A percentile compares a stretch with the other conserved stretches of the same genome.
These are phyloP conservation scores for Galerucella calmariensis DNA, from an alignment of 2,888 invertebrate genomes.

Conservation along the genomic window DNA sequence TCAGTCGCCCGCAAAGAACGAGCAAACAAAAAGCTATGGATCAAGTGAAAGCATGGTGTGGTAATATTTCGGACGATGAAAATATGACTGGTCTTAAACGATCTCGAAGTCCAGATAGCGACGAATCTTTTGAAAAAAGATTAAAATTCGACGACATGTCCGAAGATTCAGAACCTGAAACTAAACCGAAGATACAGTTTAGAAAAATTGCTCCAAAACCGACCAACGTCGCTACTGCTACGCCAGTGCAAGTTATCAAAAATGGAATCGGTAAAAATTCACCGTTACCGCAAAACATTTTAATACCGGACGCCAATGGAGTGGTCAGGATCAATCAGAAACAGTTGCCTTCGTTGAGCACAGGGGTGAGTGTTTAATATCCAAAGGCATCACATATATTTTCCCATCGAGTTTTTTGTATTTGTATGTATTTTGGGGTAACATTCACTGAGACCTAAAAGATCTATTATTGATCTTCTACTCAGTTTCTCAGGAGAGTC, in stretches of 20 bases:
- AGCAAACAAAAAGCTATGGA: slow-evolving; percentile 85
- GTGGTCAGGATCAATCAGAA: slow-evolving; percentile 81
- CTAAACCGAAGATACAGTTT: slow-evolving; percentile 39
- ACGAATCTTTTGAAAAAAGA: slow-evolving; percentile 62
- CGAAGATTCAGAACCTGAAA: slow-evolving; percentile 55
- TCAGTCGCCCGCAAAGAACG: slow-evolving; percentile 76
- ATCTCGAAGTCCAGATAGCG: slow-evolving; percentile 52
- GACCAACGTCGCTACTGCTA: background rate
- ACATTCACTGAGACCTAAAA: too few species aligned
- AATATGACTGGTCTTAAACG: slow-evolving; percentile 52
- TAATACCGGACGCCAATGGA: slow-evolving; percentile 72
- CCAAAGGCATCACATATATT: too few species aligned
- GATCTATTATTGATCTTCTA: too few species aligned
- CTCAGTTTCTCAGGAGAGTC: too few species aligned
- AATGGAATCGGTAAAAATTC: slow-evolving; percentile 53
- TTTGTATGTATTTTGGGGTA: too few species aligned
- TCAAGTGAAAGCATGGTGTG: slow-evolving; percentile 88
- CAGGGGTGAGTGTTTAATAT: slow-evolving; percentile 64
- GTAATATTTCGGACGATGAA: slow-evolving; percentile 71
- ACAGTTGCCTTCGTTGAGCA: slow-evolving; percentile 73
- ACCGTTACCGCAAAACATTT: slow-evolving; percentile 57
- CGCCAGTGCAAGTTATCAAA: slow-evolving; percentile 37
- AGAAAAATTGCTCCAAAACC: slow-evolving; percentile 43
- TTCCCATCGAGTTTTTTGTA: too few species aligned
- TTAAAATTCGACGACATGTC: slow-evolving; percentile 62